Percentiles rank a stretch among this genome's conserved stretches.
These are phyloP conservation scores for Myripristis jacobus DNA, from an alignment of 2,797 vertebrate species.

Conservation along the genomic window DNA sequence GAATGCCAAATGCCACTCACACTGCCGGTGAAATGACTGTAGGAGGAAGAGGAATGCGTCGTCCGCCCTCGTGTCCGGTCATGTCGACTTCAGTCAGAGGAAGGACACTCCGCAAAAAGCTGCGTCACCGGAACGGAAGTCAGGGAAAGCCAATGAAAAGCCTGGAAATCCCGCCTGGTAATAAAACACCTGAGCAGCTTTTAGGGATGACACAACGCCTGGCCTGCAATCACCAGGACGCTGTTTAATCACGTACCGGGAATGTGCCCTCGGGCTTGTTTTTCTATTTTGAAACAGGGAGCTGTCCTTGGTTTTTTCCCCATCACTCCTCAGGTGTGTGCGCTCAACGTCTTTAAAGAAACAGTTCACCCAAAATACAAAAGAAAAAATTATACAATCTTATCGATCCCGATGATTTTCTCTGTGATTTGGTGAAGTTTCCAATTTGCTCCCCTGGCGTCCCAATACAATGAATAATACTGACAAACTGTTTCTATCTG, in stretches of 20 bases:
- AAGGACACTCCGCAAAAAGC: constrained; percentile 31
- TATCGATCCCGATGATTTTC: too few species aligned
- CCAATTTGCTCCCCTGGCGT: too few species aligned
- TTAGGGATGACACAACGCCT: constrained; percentile 44
- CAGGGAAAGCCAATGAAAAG: constrained; percentile 33
- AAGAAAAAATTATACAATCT: too few species aligned
- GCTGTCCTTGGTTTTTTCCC: background rate
- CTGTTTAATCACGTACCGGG: constrained; percentile 55
- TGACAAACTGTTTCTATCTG: too few species aligned
- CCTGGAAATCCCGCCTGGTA: background rate
- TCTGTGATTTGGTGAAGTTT: too few species aligned
- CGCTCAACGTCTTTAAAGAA: too few species aligned
- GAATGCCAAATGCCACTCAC: too few species aligned
- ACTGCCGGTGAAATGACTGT: too few species aligned
- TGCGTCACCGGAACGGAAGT: constrained; percentile 32
- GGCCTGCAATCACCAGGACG: constrained; percentile 15
- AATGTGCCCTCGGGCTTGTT: constrained; percentile 59
- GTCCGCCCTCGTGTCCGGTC: constrained; percentile 47
- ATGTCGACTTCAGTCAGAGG: constrained; percentile 30
- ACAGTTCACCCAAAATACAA: too few species aligned
- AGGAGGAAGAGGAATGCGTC: background rate
- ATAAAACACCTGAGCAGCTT: constrained; percentile 41
- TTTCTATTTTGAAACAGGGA: constrained; percentile 54
- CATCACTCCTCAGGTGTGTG: background rate
- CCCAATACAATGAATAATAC: too few species aligned